Evolutionary conservation across 2,113 vertebrate species (phyloP).

Genomic region (Serilophus lunatus): DNA sequence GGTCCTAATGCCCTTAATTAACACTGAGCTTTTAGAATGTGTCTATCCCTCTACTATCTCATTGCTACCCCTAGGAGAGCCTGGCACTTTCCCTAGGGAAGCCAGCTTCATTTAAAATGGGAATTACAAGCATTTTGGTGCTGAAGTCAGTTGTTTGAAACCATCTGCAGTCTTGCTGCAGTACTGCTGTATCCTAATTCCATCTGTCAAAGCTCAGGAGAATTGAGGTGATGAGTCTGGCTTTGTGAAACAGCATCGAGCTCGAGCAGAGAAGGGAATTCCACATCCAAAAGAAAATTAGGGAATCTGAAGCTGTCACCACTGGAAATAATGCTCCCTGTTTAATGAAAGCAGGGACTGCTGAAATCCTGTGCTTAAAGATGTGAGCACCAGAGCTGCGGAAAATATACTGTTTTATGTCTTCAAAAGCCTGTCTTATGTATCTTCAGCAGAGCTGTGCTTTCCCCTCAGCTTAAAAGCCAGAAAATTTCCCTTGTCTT

Average conservation of each 20-base stretch:
- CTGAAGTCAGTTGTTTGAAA: conserved; percentile 19
- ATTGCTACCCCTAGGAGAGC: neutral
- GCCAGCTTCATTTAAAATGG: neutral
- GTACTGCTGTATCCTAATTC: conserved; percentile 19
- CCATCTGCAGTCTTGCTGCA: conserved; percentile 40
- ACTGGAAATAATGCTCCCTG: neutral
- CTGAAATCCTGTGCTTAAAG: neutral
- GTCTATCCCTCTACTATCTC: neutral
- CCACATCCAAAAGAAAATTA: neutral
- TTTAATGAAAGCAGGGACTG: neutral
- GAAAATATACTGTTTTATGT: neutral
- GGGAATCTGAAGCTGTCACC: neutral
- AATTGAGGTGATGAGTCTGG: neutral
- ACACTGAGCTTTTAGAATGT: neutral
- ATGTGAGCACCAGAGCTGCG: neutral
- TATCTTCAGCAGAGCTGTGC: neutral
- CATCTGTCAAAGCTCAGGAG: conserved; percentile 36
- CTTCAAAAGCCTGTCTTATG: neutral
- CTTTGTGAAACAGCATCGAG: neutral
- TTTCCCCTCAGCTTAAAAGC: neutral
- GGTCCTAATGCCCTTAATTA: neutral
- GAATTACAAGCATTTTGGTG: conserved; percentile 4
- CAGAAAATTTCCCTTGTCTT: neutral
- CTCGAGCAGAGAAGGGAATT: neutral
- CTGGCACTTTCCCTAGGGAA: neutral